Conservation (phyloP, 1,140 invertebrate species). For the Linepithema humile region DNA sequence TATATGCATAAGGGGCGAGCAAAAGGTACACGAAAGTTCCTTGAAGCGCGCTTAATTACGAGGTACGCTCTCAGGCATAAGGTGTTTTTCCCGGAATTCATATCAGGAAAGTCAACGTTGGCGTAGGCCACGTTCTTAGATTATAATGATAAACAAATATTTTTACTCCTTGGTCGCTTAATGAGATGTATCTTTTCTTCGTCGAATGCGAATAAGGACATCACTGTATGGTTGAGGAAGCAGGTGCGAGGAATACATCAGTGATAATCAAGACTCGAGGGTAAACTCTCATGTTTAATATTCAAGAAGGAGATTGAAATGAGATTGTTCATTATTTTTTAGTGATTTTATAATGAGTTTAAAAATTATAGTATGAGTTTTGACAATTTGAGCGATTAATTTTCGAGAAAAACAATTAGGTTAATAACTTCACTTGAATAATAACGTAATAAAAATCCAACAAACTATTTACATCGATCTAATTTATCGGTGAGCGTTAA, state of each 20-base stretch:
- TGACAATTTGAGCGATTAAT: too few relatives aligned
- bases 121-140: not conserved
- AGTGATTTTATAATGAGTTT: not conserved
- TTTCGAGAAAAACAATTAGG: too few relatives aligned
- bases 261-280: conserved; percentile 21
- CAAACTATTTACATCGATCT: too few relatives aligned
- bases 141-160: conserved; percentile 24
- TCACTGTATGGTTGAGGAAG: not conserved
- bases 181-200: not conserved
- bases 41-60: conserved; percentile 10
- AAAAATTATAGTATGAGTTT: not conserved
- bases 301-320: not conserved
- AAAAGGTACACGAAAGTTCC: conserved; percentile 1
- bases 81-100: not conserved
- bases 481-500: not conserved
- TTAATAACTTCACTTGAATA: too few relatives aligned
- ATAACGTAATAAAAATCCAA: too few relatives aligned
- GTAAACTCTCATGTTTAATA: conserved; percentile 27
- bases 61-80: not conserved
- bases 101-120: not conserved
- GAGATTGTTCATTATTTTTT: not conserved
- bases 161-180: conserved; percentile 22
- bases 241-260: conserved; percentile 31
- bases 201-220: not conserved
- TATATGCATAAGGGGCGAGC: not conserved